These are phyloP conservation scores for Nemurella pictetii DNA, from an alignment of 2,888 invertebrate genomes.

Conservation along the genomic window DNA sequence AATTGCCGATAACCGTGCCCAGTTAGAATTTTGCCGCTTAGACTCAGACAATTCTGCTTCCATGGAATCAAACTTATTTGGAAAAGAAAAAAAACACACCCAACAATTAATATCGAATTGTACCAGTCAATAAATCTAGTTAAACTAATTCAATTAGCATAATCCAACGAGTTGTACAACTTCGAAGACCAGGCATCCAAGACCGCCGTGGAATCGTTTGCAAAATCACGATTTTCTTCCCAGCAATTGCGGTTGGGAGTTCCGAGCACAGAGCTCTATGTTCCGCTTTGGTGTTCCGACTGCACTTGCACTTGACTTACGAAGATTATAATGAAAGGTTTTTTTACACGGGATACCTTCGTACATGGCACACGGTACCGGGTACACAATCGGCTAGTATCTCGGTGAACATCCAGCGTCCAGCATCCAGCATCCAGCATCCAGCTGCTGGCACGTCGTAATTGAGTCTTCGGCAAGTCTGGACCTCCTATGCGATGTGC, in stretches of 20 bases:
- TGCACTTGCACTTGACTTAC: background rate
- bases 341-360: background rate
- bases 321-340: background rate
- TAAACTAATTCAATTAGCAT: constrained; percentile 21
- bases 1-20: too few species aligned
- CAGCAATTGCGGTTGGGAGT: background rate
- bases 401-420: too few species aligned
- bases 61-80: too few species aligned
- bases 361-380: too few species aligned
- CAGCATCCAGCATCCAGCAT: too few species aligned
- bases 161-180: background rate
- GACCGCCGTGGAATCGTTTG: background rate
- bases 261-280: background rate
- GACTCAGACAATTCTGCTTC: too few species aligned
- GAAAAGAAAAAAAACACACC: constrained; percentile 9
- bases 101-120: constrained; percentile 26
- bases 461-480: background rate
- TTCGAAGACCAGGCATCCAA: constrained; percentile 1
- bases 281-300: background rate
- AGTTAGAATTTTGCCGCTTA: too few species aligned
- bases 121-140: constrained; percentile 17
- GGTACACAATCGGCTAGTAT: too few species aligned
- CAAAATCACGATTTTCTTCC: too few species aligned
- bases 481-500: background rate
- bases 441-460: background rate